Base-by-base conservation (phyloP, 2,797 vertebrate species). In the Poeciliopsis turneri region DNA sequence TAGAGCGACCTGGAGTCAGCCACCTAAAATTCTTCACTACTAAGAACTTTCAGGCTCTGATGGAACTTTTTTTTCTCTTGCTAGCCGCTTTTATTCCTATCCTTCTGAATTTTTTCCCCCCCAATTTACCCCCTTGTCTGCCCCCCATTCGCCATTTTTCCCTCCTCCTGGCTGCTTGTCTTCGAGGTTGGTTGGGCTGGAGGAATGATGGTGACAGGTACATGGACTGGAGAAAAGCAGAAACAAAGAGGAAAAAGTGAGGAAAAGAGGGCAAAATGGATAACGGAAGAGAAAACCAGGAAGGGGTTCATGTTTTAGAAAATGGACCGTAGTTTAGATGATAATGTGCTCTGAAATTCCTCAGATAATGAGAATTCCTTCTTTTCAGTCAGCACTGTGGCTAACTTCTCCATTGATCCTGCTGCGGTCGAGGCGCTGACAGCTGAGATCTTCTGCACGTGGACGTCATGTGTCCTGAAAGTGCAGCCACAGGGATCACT, bases 181-280 rank as follows among this genome's bases (percentile, higher is more conserved):
- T 93, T 90, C 88, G 86, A 91, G 92, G 89, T 88, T 86, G 88
- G 93, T 79, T 92, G 93, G 94, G 85, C 86, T 66, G 36, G 77
- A 92, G 93, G 91, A 92, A 95, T 94, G 93, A 92, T 84, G 92
- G 90, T 87, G 92, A 93, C 93, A 94, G 91, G 90, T 94, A 93
- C 87, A 88, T 33, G 74, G 82, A 85, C 69, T 77, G 68, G 43
- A 74, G 79, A 74, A 73, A 46, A 61, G 76, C 71, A 59, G 9
- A 79, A n/a, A 11, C 39, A 25, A 23, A 76, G 28, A 73, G n/a
- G 69, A 72, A n/a, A 61, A 43, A 55, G 51, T 45, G 61, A 78
- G 47, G n/a, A 45, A 43, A 41, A 55, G 47, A 73, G 30, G 11
- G 72, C 47, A 72, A 25, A 78, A 51, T 23, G 30, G 43, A 64